Percentiles rank a stretch among this genome's conserved stretches.
These are phyloP conservation scores for Tachuris rubrigastra DNA, from an alignment of 2,113 vertebrate genomes.

Conservation along the genomic window DNA sequence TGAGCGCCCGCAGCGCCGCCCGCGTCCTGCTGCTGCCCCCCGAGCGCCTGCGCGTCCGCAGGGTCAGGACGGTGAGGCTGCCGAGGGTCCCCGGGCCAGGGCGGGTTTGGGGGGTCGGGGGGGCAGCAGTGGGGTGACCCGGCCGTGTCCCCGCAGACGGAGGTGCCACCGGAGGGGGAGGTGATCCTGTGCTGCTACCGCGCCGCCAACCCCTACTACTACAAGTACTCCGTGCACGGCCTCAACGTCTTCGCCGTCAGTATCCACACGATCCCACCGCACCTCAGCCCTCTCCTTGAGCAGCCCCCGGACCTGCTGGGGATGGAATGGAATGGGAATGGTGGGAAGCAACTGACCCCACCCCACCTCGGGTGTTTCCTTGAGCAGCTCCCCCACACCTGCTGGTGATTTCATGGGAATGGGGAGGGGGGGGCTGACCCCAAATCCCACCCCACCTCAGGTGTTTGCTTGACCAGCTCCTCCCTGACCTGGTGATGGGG, in stretches of 20 bases:
- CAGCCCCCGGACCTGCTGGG: no score
- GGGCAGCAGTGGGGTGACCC: fast-evolving
- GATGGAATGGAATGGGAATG: no score
- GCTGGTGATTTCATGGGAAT: no score
- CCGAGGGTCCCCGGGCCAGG: no score
- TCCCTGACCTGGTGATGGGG: no score
- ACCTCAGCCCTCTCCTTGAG: no score
- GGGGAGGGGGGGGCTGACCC: not conserved
- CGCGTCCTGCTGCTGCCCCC: constrained; percentile 76
- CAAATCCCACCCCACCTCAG: not conserved
- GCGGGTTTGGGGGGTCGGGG: no score
- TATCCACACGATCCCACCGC: no score
- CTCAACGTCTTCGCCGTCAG: constrained; percentile 82
- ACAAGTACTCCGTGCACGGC: constrained; percentile 80
- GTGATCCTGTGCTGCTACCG: constrained; percentile 76
- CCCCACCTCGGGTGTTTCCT: not conserved
- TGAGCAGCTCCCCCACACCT: no score
- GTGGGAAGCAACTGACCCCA: no score
- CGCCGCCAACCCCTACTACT: constrained; percentile 81
- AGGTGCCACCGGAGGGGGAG: constrained; percentile 60
- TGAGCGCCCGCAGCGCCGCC: constrained; percentile 68
- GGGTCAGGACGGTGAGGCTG: constrained; percentile 34
- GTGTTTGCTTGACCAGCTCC: no score
- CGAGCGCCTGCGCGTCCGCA: constrained; percentile 50
- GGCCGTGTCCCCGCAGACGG: constrained; percentile 22